Evolutionary conservation across 2,113 vertebrate genomes (phyloP), one percentile per base, ranked within the genome.

Genomic region (Stercorarius parasiticus): DNA sequence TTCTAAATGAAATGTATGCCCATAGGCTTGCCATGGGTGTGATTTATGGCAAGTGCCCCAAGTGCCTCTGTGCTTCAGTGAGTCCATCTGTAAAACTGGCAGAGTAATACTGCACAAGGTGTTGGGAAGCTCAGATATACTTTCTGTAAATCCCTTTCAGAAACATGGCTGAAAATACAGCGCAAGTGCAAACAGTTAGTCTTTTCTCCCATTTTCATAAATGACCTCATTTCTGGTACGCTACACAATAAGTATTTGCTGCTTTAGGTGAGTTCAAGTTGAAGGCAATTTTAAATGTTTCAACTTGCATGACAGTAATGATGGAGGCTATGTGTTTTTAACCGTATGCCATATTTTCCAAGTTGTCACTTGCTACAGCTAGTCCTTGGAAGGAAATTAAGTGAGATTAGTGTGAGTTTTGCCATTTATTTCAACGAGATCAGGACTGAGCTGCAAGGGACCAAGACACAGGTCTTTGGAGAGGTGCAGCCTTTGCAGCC

Each of bases 21-120:
- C n/a, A 0, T 3, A 20, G 40, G 7, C 36, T 69, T 50, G 59
- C 19, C 3, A 0, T 3, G 7, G 10, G 16, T 61, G 23, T 49
- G 64, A 43, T 64, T 30, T 61, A 12, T 15, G 50, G 56, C 45
- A 21, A 12, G 58, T 17, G 20, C 79, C 69, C 87, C 19, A 55
- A 59, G 56, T 25, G 5, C 43, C 40, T 30, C 52, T 26, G n/a
- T 40, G 61, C 55, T 67, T 42, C 50, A 32, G 49, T 22, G 40
- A 38, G 61, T 22, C 78, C 23, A 2, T 15, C 61, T 42, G 47
- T 73, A 42, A n/a, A 62, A n/a, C 38, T 30, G 67, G 50, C 32
- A 13, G n/a, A n/a, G 40, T 29, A 26, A 25, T 7, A 3, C 27
- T 15, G 36, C 20, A 11, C n/a, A 9, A 69, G 38, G 78, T 29